Conservation (phyloP, 2,888 invertebrate genomes). For the Bimastos eiseni region DNA sequence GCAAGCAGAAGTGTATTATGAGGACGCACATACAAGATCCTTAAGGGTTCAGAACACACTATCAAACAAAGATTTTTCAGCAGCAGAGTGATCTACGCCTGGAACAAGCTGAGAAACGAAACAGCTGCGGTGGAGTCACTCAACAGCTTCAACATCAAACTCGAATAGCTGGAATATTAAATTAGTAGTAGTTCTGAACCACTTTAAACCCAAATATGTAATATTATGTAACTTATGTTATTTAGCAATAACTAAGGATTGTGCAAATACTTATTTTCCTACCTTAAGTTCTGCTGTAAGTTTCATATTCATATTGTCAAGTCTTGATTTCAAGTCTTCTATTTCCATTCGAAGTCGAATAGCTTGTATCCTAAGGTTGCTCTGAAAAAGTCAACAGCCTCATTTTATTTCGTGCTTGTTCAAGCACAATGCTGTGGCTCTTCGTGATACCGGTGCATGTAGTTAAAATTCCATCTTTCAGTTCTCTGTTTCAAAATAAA, state of each 20-base stretch:
- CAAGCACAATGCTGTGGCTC: background rate
- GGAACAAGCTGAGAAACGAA: no score
- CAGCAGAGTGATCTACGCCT: no score
- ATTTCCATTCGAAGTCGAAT: conserved; percentile 22
- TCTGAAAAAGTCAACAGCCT: background rate
- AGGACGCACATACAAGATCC: no score
- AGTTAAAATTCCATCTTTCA: background rate
- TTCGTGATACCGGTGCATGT: background rate
- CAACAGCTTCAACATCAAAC: no score
- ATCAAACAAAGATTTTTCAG: no score
- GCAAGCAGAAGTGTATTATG: no score
- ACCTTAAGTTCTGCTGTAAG: conserved; percentile 28
- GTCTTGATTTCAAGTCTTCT: conserved; percentile 17
- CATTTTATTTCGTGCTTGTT: background rate
- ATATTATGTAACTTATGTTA: no score
- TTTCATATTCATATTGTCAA: conserved; percentile 29
- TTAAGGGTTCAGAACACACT: no score
- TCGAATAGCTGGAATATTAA: no score
- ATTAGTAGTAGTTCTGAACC: no score
- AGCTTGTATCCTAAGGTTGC: conserved; percentile 25
- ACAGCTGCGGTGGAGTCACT: no score
- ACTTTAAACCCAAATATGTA: no score
- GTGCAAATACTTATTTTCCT: background rate
- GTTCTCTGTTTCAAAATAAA: background rate
- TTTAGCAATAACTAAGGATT: background rate